Evolutionary conservation across 2,797 vertebrate genomes (phyloP), one percentile per base, ranked within the genome.

Genomic region (Smutsia gigantea): DNA sequence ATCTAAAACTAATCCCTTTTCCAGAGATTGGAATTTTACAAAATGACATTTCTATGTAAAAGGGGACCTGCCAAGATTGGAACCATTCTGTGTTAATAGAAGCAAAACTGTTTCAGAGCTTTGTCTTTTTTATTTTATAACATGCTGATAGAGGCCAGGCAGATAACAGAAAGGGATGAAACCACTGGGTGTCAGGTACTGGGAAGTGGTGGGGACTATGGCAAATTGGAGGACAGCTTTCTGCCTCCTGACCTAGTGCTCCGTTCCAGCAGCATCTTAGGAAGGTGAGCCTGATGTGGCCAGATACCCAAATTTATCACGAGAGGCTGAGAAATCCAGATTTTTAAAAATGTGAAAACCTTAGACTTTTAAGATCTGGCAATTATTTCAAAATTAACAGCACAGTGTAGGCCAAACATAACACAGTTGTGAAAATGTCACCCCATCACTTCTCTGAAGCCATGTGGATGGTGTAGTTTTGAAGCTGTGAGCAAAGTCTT

Each of bases 11-110:
- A 9, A 1, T 51, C 3, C 15, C 11, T 42, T 77, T 85, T 49
- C 37, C 31, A 72, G 27, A 90, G 39, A 23, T 53, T 95, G 63
- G 31, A 89, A 64, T 82, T 75, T 95, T 94, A 49, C 78, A 71
- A 7, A 71, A 57, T 78, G 55, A 9, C 10, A 23, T 49, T 46
- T 72, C 27, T 31, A 12, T 59, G 53, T 37, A n/a, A 79, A 79
- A 53, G 27, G 14, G 21, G 34, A 34, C 34, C 55, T 87, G 27
- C 37, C 31, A 61, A 87, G 34, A 55, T 5, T 42, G 29, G 64
- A 87, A 21, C 46, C 19, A 10, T 71, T 69, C 61, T 63, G 29
- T 68, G 1, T 53, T 39, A 11, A 39, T 51, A 21, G 86, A 37
- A 63, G 37, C 69, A 59, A 55, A 81, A 17, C 15, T 57, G 25